phyloP scores from a whole-genome alignment of 2,113 vertebrate genomes.

The Oplegnathus fasciatus region DNA sequence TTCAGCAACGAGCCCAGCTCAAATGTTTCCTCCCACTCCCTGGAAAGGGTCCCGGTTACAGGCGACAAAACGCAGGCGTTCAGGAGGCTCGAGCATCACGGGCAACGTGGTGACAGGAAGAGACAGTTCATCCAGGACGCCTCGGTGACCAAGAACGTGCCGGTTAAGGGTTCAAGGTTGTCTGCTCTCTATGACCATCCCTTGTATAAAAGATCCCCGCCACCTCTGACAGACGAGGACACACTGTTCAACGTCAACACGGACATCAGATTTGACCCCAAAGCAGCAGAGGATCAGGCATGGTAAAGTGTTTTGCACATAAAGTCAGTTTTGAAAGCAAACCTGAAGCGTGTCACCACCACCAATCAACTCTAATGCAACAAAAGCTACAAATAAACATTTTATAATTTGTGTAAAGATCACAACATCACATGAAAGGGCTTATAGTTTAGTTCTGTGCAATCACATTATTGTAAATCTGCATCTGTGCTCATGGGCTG shows the following conservation, averaged over 20 bases:
- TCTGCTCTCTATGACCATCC: slow-evolving; percentile 90
- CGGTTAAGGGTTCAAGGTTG: slow-evolving; percentile 81
- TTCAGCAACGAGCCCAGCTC: slow-evolving; percentile 94
- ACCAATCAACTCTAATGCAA: not conserved
- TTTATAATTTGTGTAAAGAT: not conserved
- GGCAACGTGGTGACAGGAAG: slow-evolving; percentile 72
- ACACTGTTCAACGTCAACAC: slow-evolving; percentile 95
- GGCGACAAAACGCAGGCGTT: slow-evolving; percentile 74
- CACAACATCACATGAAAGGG: not conserved
- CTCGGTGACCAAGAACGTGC: slow-evolving; percentile 38
- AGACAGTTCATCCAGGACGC: slow-evolving; percentile 75
- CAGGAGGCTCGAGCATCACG: slow-evolving; percentile 68
- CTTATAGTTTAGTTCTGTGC: slow-evolving; percentile 15
- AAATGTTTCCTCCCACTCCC: slow-evolving; percentile 90
- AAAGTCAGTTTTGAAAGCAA: not conserved
- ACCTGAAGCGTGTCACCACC: not conserved
- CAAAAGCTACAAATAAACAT: not conserved
- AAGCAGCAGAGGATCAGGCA: slow-evolving; percentile 88
- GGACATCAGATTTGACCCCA: slow-evolving; percentile 94
- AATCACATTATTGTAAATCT: slow-evolving; percentile 31
- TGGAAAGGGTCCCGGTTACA: slow-evolving; percentile 82
- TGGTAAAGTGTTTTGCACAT: slow-evolving; percentile 83
- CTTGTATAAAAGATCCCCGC: slow-evolving; percentile 85
- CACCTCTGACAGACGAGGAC: slow-evolving; percentile 89
- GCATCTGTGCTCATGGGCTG: not conserved